Base-by-base conservation (phyloP, 2,797 vertebrate genomes). In the Cryptoprocta ferox region DNA sequence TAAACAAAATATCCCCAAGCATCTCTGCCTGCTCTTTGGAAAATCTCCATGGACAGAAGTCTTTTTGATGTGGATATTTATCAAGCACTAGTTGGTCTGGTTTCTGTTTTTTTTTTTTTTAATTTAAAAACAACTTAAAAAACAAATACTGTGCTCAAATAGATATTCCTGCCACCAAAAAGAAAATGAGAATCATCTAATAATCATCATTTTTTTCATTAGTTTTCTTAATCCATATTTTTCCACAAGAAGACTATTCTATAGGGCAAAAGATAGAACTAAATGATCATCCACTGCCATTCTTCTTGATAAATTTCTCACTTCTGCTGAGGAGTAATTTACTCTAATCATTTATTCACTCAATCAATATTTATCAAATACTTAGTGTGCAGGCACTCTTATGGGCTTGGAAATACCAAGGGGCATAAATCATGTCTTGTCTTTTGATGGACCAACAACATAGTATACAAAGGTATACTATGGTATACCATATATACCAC, bases 1-100 rank as follows among this genome's bases (percentile, higher is more conserved):
- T 39, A 88, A 98, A 93, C 94, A 94, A 89, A 91, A 91, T 30
- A 83, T 48, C 37, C 66, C 66, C 56, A 15, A 6, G 32, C 2
- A 16, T 91, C 61, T 90, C 80, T 93, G 78, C 45, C 66, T 95
- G 84, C 95, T 97, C 89, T 89, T 76, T 97, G 94, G 98, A 97
- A 94, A 91, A 85, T 48, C 89, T 97, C 80, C 92, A 45, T 2
- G 26, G 32, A 94, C 76, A 94, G 91, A 97, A 94, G n/a, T 68
- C 81, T 88, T 95, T 97, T 96, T 96, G 80, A 94, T 81, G 97
- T 98, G 96, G 81, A 68, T 94, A 84, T 89, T 96, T 95, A 96
- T 87, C 32, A 97, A 45, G 5, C 9, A 37, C 94, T 90, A 61
- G 81, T 95, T 96, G 65, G 61, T 92, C 82, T 94, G 89, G 24